phyloP scores from a whole-genome alignment of 2,113 vertebrate genomes.

The Dasyornis broadbenti region DNA sequence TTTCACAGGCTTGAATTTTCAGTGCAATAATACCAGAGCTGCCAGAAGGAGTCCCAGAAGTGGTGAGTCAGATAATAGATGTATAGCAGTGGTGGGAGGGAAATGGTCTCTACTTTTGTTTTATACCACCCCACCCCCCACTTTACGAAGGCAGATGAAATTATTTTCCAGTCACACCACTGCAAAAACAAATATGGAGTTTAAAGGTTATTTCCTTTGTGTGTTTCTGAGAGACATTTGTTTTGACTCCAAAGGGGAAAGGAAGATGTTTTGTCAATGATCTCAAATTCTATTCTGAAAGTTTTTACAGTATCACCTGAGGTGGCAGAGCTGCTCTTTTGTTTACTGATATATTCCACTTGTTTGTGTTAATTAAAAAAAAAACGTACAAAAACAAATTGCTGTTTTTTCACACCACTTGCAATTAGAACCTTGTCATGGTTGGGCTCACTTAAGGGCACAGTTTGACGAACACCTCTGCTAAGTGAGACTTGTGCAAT shows the following conservation, averaged over 20 bases:
- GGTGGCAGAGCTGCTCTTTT: not conserved
- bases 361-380: not conserved
- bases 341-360: not conserved
- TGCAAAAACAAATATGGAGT: not conserved
- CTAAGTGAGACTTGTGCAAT: not conserved
- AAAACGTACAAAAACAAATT: not conserved
- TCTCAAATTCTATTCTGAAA: not conserved
- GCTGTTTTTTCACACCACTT: not conserved
- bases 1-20: constrained; percentile 21
- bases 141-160: constrained; percentile 3
- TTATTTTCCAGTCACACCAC: constrained; percentile 21
- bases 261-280: not conserved
- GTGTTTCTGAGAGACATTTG: not conserved
- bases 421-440: not conserved
- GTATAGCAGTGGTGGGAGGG: not conserved
- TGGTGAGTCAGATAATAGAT: constrained; percentile 47
- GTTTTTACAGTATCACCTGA: not conserved
- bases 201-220: constrained; percentile 46
- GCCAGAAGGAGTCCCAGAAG: constrained; percentile 40
- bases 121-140: not conserved
- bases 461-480: not conserved
- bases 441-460: not conserved
- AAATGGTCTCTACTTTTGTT: constrained; percentile 33
- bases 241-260: not conserved
- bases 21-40: constrained; percentile 19